Conservation (phyloP, 64 coral and sea anemone genomes). For the Acropora yongei region DNA sequence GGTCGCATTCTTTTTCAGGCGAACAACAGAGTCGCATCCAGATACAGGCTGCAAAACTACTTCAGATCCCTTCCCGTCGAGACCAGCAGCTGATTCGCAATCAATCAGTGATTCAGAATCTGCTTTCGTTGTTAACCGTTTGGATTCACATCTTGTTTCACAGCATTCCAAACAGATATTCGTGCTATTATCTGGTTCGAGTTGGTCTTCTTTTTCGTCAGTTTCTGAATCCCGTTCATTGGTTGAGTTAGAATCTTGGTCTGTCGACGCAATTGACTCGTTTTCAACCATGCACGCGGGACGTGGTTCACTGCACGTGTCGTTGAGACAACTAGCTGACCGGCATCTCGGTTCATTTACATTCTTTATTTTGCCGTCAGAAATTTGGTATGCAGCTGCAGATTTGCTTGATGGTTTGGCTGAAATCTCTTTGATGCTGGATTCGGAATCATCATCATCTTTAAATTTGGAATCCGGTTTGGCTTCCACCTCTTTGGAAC, state of each 20-base stretch:
- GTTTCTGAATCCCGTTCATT: background rate
- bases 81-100: background rate
- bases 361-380: background rate
- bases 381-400: background rate
- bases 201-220: background rate
- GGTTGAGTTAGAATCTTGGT: background rate
- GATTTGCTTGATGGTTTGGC: background rate
- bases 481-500: background rate
- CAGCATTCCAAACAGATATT: background rate
- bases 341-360: background rate
- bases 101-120: background rate
- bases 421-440: background rate
- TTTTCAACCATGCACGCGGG: background rate
- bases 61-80: background rate
- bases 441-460: background rate
- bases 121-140: background rate
- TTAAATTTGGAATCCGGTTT: background rate
- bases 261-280: background rate
- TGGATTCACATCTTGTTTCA: background rate
- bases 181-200: background rate
- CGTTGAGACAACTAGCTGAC: background rate
- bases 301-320: background rate
- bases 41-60: background rate
- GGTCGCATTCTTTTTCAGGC: background rate
- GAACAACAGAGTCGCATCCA: background rate